Conservation (phyloP, 2,888 invertebrate genomes). For the Dexiosoma caninum region DNA sequence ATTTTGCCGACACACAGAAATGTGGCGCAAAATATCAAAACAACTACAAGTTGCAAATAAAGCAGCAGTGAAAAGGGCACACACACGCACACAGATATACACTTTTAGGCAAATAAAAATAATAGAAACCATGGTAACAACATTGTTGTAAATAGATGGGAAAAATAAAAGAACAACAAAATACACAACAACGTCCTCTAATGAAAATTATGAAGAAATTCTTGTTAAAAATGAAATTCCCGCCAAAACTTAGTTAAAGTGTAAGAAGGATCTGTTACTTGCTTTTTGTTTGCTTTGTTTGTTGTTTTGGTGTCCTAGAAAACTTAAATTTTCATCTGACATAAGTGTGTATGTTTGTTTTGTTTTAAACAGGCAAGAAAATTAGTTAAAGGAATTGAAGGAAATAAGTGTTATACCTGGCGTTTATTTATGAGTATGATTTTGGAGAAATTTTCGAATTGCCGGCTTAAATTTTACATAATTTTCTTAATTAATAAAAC, state of each 20-base stretch:
- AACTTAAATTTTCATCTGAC: background rate
- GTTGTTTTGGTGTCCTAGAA: slow-evolving; percentile 3
- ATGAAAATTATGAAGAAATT: slow-evolving; percentile 59
- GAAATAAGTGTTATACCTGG: too few relatives aligned
- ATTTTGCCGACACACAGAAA: slow-evolving; percentile 45
- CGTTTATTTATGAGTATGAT: too few relatives aligned
- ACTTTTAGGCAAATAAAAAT: slow-evolving; percentile 18
- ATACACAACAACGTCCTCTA: slow-evolving; percentile 51
- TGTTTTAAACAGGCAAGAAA: background rate
- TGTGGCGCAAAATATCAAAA: slow-evolving; percentile 60
- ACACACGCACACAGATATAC: background rate
- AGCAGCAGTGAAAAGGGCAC: background rate
- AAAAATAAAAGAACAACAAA: slow-evolving; percentile 24
- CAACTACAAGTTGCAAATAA: slow-evolving; percentile 45
- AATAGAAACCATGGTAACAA: slow-evolving; percentile 51
- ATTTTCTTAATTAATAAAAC: too few relatives aligned
- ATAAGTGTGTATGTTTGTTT: background rate
- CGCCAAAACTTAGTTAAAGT: slow-evolving; percentile 55
- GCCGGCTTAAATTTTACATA: too few relatives aligned
- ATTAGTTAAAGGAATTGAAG: background rate
- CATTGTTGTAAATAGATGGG: slow-evolving; percentile 35
- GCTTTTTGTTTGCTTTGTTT: background rate
- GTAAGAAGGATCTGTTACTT: slow-evolving; percentile 18
- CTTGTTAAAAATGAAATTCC: slow-evolving; percentile 43
- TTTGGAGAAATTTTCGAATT: too few relatives aligned